Evolutionary conservation across 2,113 vertebrate species (phyloP), one percentile per base, ranked within the genome.

Genomic region (Carlito syrichta): DNA sequence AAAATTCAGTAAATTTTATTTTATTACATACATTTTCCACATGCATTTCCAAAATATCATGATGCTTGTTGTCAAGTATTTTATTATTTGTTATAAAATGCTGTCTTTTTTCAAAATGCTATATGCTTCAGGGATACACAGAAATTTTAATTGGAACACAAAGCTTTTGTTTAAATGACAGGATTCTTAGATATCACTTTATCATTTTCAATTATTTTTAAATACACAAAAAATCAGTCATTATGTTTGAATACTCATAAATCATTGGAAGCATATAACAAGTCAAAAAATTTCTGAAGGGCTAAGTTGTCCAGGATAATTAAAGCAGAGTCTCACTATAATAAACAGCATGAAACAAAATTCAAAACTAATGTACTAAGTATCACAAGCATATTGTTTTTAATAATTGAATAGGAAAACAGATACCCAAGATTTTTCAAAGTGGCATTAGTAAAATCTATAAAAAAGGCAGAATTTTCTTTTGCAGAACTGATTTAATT

Each of bases 361-460:
- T 85, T 88, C 60, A 77, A 48, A 96, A 95, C 78, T 91, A 96
- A 91, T 96, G 68, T 68, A 66, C 56, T 30, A 76, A 82, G 56
- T 97, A 94, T 86, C 93, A 69, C 1, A 20, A 83, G 50, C 48
- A 30, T 86, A 91, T 86, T 91, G 89, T 96, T 83, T 93, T 97
- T 91, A 94, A 96, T 95, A 96, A 96, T 83, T 94, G 56, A 96
- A 79, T 23, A 84, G 82, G 82, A 96, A 95, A 96, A 96, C 38
- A 95, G 73, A 93, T 95, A 87, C 20, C 91, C 66, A 45, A 86
- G 78, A 89, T 91, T 93, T 97, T 91, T 95, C 86, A 91, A 95
- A 95, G 60, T 89, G 84, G 63, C 95, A 91, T 96, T 90, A 95
- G 88, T 90, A 84, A 95, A 79, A 92, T 63, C 77, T 96, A 62